Percentiles rank a stretch among this genome's conserved stretches.
phyloP scores from a whole-genome alignment of 2,797 vertebrate species.

The Prunella strophiata region DNA sequence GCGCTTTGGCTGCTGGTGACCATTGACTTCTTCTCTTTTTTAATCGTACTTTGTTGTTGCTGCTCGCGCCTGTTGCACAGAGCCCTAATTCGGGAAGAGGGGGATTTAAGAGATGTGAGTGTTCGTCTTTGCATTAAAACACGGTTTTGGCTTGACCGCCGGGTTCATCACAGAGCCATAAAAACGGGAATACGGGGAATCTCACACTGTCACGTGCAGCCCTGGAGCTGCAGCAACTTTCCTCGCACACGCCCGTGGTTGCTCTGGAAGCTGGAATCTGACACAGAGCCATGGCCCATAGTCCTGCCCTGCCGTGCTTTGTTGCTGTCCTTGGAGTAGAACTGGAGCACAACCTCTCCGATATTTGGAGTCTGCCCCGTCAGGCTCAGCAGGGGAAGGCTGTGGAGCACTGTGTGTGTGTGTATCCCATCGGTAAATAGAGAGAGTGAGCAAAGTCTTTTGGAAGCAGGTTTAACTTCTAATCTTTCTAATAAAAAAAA shows the following conservation, averaged over 20 bases:
- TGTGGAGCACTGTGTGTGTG: neutral
- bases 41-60: neutral
- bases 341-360: fast-evolving
- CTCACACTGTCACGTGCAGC: fast-evolving
- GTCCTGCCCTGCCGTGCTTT: fast-evolving
- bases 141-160: fast-evolving
- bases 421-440: fast-evolving
- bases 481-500: neutral
- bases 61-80: neutral
- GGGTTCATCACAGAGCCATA: fast-evolving
- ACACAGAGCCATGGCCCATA: fast-evolving
- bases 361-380: fast-evolving
- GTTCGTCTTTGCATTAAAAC: fast-evolving
- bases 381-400: neutral
- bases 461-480: neutral
- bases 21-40: neutral
- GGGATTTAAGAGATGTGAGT: neutral
- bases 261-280: neutral
- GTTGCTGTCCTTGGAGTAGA: neutral
- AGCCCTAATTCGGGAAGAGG: neutral
- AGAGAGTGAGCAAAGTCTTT: neutral
- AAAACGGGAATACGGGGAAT: fast-evolving
- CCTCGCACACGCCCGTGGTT: neutral
- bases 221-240: fast-evolving
- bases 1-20: neutral